phyloP scores from a whole-genome alignment of 2,888 invertebrate species.

The Synanthedon andrenaeformis region DNA sequence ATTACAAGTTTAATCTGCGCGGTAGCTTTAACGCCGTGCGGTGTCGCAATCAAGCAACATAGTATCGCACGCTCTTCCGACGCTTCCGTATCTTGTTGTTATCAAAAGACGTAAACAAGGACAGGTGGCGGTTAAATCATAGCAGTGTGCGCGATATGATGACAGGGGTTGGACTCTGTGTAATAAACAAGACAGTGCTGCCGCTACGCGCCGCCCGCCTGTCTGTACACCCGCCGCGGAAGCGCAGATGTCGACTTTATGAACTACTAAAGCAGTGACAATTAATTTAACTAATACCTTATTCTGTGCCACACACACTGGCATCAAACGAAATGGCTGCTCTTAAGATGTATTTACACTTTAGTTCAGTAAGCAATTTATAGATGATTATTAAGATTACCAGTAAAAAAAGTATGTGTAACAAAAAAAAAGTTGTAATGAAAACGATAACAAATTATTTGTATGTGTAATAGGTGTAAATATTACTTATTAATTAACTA shows the following conservation, averaged over 20 bases:
- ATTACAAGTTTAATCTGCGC: neutral
- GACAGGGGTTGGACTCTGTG: slow-evolving; percentile 12
- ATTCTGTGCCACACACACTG: too few relatives aligned
- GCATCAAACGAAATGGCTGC: too few relatives aligned
- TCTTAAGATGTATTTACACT: too few relatives aligned
- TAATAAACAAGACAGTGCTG: slow-evolving; percentile 1
- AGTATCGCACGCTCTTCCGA: neutral
- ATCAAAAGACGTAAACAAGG: slow-evolving; percentile 37
- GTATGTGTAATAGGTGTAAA: too few relatives aligned
- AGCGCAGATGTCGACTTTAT: neutral
- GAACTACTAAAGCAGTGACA: too few relatives aligned
- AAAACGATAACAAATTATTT: too few relatives aligned
- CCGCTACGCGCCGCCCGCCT: neutral
- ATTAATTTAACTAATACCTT: too few relatives aligned
- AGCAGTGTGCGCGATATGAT: slow-evolving; percentile 38
- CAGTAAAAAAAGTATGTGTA: too few relatives aligned
- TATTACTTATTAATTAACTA: too few relatives aligned
- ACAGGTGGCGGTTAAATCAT: slow-evolving; percentile 53
- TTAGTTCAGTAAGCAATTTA: too few relatives aligned
- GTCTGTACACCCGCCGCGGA: neutral
- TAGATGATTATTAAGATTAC: too few relatives aligned
- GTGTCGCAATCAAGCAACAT: neutral
- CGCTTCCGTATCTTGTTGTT: neutral
- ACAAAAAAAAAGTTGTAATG: too few relatives aligned
- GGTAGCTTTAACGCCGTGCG: neutral